phyloP scores from a whole-genome alignment of 1,140 invertebrate species.

The Drosophila parvula region DNA sequence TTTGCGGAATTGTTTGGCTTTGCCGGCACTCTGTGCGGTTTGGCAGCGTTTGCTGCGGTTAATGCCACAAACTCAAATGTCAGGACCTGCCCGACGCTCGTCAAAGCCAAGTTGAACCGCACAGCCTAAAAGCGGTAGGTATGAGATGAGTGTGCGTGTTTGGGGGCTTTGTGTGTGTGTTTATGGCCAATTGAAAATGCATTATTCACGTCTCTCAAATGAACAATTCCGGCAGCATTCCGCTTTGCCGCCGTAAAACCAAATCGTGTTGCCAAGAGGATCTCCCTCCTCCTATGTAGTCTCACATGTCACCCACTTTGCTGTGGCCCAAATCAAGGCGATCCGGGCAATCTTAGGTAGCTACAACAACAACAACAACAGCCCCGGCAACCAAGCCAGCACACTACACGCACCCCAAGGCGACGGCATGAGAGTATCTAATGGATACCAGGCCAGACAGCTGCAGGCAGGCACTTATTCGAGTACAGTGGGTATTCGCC shows the following conservation, averaged over 20 bases:
- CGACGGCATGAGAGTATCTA: slow-evolving; percentile 64
- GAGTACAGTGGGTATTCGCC: slow-evolving; percentile 17
- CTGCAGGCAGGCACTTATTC: slow-evolving; percentile 30
- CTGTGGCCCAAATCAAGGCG: slow-evolving; percentile 36
- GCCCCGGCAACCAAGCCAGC: slow-evolving; percentile 16
- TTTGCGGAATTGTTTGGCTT: slow-evolving; percentile 20
- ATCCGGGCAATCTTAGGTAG: slow-evolving; percentile 34
- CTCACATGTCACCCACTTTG: slow-evolving; percentile 38
- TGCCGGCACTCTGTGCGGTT: slow-evolving; percentile 26
- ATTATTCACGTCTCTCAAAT: slow-evolving; percentile 47
- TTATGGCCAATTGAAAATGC: slow-evolving; percentile 50
- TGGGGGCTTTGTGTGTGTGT: slow-evolving; percentile 3
- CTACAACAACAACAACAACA: slow-evolving; percentile 9
- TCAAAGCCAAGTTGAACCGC: slow-evolving; percentile 41
- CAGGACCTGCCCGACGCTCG: slow-evolving; percentile 27
- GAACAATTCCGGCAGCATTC: slow-evolving; percentile 34
- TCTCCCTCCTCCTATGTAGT: not conserved
- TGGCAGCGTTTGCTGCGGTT: slow-evolving; percentile 37
- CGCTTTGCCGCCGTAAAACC: slow-evolving; percentile 22
- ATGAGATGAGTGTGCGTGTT: not conserved
- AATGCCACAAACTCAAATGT: slow-evolving; percentile 34
- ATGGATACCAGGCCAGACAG: slow-evolving; percentile 65
- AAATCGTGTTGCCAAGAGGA: slow-evolving; percentile 19
- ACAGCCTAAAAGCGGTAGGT: slow-evolving; percentile 15
- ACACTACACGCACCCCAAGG: slow-evolving; percentile 23